Evolutionary conservation across 2,888 invertebrate genomes (phyloP), one percentile per base, ranked within the genome.

Genomic region (Psylliodes chrysocephalus): DNA sequence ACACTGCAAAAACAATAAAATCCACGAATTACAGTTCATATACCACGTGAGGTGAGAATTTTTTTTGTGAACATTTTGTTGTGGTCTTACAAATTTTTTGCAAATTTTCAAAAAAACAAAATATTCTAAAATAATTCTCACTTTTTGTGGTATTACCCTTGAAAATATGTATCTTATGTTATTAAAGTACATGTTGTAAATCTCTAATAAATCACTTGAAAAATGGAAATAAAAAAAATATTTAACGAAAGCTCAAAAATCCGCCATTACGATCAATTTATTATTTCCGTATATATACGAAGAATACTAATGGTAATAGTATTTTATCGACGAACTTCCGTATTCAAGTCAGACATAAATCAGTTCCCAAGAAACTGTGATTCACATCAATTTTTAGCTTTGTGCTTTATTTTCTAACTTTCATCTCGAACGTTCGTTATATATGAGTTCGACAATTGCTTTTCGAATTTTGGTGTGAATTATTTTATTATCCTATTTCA

Each of bases 261-360:
- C 46, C 46, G 46, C 46, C 46, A 10, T 8, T 22, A 10, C 22
- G 22, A 46, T 46, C 46, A 25, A 46, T 46, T 14, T 46, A 6
- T 46, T 8, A 3, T 14, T 8, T 46, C 12, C 17, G 19, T 22
- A n/a, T 8, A 19, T 35, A 19, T 12, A 17, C 15, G 52, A 52
- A 35, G 35, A 52, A 52, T 52, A 35, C 52, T 52, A 35, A 35
- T 52, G 35, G 35, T 38, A 38, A 35, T 33, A 14, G 18, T 12
- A 17, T 52, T 38, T 40, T 18, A 53, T 38, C 18, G 22, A 53
- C 53, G 53, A 53, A 53, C 38, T 38, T 38, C 14, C 19, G 17
- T 38, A 38, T 38, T 38, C 38, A 38, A 14, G 19, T 53, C 53
- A 19, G 8, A 35, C 14, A 53, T 53, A 19, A 53, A 53, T 53